phyloP scores from a whole-genome alignment of 1,140 invertebrate species.

The Anoplolepis gracilipes region DNA sequence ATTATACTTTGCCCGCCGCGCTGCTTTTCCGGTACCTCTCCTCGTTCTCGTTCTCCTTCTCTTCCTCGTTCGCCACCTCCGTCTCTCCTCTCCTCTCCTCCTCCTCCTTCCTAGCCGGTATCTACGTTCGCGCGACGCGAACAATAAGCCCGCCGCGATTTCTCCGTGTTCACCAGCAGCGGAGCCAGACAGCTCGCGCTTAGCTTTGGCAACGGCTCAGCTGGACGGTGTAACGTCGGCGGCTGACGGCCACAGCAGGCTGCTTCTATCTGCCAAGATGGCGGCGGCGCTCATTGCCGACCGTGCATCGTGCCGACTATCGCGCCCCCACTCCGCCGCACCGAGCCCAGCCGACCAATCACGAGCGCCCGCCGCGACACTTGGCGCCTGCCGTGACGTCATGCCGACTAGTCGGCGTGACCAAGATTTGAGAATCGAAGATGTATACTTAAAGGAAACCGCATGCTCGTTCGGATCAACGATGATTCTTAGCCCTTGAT shows the following conservation, averaged over 20 bases:
- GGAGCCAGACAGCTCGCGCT: conserved; percentile 53
- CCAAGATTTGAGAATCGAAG: background rate
- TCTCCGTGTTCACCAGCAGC: conserved; percentile 52
- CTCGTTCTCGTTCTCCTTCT: background rate
- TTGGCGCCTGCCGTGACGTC: conserved; percentile 58
- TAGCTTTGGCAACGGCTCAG: conserved; percentile 64
- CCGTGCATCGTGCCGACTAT: conserved; percentile 6
- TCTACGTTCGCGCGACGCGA: conserved; percentile 13
- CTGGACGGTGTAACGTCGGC: conserved; percentile 70
- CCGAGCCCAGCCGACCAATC: conserved; percentile 55
- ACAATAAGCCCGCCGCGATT: conserved; percentile 33
- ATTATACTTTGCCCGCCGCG: conserved; percentile 17
- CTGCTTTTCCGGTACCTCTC: conserved; percentile 41
- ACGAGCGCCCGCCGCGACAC: conserved; percentile 4
- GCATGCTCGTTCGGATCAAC: background rate
- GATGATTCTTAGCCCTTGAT: background rate
- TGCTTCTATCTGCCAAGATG: conserved; percentile 75
- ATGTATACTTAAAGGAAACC: background rate
- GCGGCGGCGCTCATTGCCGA: conserved; percentile 64
- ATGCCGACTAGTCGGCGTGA: background rate
- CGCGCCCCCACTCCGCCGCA: background rate
- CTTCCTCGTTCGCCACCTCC: conserved; percentile 5
- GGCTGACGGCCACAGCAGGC: conserved; percentile 68
- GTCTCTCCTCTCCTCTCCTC: too few species aligned
- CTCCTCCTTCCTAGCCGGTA: conserved; percentile 22